Conservation (phyloP, 2,797 vertebrate genomes). For the Psittacula echo region DNA sequence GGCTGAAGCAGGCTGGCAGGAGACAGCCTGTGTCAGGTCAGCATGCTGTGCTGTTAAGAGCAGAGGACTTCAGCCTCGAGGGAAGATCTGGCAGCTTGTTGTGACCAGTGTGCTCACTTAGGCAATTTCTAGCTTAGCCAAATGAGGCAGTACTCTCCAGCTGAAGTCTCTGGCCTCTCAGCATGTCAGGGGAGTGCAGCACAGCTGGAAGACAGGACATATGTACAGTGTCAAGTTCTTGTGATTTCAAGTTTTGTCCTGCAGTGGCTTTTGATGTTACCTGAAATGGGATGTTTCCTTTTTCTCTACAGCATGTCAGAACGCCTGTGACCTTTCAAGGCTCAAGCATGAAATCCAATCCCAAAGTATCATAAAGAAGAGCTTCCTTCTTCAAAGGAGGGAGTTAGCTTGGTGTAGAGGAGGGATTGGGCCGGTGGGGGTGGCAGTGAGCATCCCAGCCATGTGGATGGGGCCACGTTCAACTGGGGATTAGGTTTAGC, state of each 20-base stretch:
- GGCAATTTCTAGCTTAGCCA: not conserved
- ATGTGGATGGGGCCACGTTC: fast-evolving
- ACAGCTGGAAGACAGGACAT: not conserved
- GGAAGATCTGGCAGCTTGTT: not conserved
- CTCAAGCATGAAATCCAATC: fast-evolving
- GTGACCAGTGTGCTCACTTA: not conserved
- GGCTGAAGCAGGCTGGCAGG: not conserved
- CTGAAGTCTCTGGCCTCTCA: not conserved
- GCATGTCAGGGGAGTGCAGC: not conserved
- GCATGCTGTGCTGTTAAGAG: fast-evolving
- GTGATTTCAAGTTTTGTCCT: not conserved
- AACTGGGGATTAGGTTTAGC: not conserved
- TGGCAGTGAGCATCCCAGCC: not conserved
- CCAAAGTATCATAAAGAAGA: not conserved
- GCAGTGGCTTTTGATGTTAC: not conserved
- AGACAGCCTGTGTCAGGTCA: not conserved
- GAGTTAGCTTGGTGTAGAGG: not conserved
- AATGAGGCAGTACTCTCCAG: not conserved
- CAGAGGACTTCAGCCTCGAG: not conserved
- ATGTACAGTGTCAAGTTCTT: not conserved
- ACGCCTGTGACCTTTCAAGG: not conserved
- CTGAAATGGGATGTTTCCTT: not conserved
- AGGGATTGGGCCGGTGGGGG: fast-evolving
- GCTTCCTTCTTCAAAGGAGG: not conserved
- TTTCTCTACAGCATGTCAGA: not conserved